Percentiles rank a stretch among this genome's conserved stretches.
Conservation (phyloP, 1,140 invertebrate genomes). For the Lasioglossum albipes region DNA sequence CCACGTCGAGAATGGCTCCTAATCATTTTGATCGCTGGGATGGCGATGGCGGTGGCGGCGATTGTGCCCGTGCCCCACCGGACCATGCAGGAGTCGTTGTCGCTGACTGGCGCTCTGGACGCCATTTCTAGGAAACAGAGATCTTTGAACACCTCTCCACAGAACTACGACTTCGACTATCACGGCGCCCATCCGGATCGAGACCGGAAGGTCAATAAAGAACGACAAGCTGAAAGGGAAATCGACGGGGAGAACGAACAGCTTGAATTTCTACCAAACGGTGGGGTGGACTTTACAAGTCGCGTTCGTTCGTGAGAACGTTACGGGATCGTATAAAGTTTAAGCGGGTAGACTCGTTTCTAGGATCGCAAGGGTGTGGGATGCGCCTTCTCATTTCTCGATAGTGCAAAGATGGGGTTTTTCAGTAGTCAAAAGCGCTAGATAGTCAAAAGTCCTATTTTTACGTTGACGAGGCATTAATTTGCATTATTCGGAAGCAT, state of each 20-base stretch:
- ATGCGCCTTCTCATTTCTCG: no score
- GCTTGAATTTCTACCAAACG: slow-evolving; percentile 68
- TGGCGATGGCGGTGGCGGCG: slow-evolving; percentile 53
- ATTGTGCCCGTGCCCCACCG: slow-evolving; percentile 57
- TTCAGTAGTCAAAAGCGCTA: no score
- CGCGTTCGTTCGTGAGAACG: no score
- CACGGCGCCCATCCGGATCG: slow-evolving; percentile 62
- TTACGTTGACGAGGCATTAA: no score
- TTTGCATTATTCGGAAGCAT: no score
- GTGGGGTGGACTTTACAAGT: slow-evolving; percentile 42
- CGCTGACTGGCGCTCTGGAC: slow-evolving; percentile 75
- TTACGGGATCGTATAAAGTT: no score
- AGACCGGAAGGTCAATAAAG: slow-evolving; percentile 63
- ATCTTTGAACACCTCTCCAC: slow-evolving; percentile 65
- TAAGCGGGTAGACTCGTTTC: no score
- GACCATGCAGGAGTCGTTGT: slow-evolving; percentile 74
- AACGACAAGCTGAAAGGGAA: slow-evolving; percentile 61
- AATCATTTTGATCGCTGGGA: slow-evolving; percentile 53
- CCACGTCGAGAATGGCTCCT: slow-evolving; percentile 56
- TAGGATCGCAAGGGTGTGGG: no score
- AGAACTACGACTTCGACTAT: slow-evolving; percentile 73
- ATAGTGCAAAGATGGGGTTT: no score
- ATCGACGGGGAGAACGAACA: slow-evolving; percentile 61
- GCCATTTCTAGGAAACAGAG: slow-evolving; percentile 78
- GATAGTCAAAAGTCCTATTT: no score